Base-by-base conservation (phyloP, 1,140 invertebrate species). In the Maniola jurtina region DNA sequence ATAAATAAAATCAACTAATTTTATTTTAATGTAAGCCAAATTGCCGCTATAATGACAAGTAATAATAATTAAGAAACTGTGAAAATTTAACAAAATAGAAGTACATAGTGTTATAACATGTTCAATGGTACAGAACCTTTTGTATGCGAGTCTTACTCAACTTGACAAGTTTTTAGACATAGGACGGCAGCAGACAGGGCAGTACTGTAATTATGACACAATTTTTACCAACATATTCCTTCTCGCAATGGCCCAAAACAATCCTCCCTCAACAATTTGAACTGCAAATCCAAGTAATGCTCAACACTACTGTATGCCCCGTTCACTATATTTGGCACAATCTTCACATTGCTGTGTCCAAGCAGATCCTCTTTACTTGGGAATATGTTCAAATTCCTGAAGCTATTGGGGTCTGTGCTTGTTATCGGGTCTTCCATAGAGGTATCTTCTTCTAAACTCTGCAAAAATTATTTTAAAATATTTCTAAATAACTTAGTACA, bases 261-360 rank as follows among this genome's bases (percentile, higher is more conserved):
- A 48, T 90, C 88, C 77, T 90, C 86, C 64, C 88, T 70, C 25
- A 90, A 61, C 45, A 90, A 71, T 60, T 83, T 86, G 54, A 90
- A 89, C 61, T 90, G 88, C 35, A 88, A 36, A 35, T 90, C 84
- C 9, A 89, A 66, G 54, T 90, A 90, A 66, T 88, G 79, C 56
- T 85, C 81, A 15, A 86, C 72, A 72, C 60, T 80, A 0, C 73
- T 56, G 58, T 90, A 90, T 4, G 82, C 84, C 14, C 88, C 86
- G 56, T 89, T 82, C 7, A 88, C 73, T 36, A 90, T 88, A 55
- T 84, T 84, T 0, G 86, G 84, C 67, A 80, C 64, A 40, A 90
- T 80, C 47, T 72, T 59, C 3, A 82, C 57, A 38, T 56, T 70
- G 54, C 62, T 72, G 42, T 71, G 55, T 9, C 68, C 68, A 11